Base-by-base conservation (phyloP, 2,113 vertebrate genomes). In the Salvator merianae region DNA sequence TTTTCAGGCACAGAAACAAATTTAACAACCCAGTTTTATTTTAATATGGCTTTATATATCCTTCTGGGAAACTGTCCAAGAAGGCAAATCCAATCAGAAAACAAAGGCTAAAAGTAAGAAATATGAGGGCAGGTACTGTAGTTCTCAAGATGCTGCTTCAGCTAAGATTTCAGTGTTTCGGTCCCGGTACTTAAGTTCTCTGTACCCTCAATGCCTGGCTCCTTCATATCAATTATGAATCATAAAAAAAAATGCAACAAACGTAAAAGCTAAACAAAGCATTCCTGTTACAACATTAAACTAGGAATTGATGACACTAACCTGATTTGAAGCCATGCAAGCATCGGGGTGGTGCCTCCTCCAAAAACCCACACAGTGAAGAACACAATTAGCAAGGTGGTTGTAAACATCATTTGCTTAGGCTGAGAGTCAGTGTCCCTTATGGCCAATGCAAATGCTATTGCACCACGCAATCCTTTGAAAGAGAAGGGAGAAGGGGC, bases 281-380 rank as follows among this genome's bases (percentile, higher is more conserved):
- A 40, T 28, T 43, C 0, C 0, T 40, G 77, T 28, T 38, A 0
- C 12, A 47, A n/a, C 38, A 18, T 16, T 53, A 24, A 2, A 2
- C 5, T 65, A 8, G 65, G 36, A 14, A 3, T 62, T 34, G 69
- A 7, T 24, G 75, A 20, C 5, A 95, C 97, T 89, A 43, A 98
- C 98, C 97, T 97, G 95, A 98, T 97, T 82, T 97, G 93, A 77
- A 98, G 96, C 94, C 92, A 94, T 0, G 92, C 88, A 71, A 98
- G 95, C 96, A 97, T 94, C 0, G 97, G 95, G 0, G 94, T 95
- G 0, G 97, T 96, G 55, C 95, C 95, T 0, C 96, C 95, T 53
- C 97, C 97, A 7, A 97, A 94, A 0, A 97, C 93, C 96, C 97
- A 97, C 86, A 97, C 94, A 0, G 97, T 97, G 93, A 96, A 96